Evolutionary conservation across 2,797 vertebrate species (phyloP).

Genomic region (Huso huso): DNA sequence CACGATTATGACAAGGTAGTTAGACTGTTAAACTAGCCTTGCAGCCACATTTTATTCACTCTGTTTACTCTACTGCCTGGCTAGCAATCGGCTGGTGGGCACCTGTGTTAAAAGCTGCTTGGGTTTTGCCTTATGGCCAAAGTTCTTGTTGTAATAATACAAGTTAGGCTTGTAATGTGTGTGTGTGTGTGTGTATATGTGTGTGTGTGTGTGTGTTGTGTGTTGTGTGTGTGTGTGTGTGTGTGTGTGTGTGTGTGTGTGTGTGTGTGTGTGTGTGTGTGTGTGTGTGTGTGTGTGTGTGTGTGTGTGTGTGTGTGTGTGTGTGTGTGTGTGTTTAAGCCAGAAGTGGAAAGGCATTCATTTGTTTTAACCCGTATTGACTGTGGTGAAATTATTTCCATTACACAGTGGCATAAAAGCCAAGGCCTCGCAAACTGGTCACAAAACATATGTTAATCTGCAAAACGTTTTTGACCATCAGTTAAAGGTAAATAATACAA

Average conservation of each 20-base stretch:
- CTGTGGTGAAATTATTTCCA: neutral
- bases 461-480: too few relatives aligned
- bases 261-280: conserved; percentile 9
- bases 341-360: neutral
- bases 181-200: too few relatives aligned
- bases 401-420: too few relatives aligned
- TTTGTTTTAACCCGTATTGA: neutral
- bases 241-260: neutral
- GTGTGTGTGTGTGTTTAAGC: neutral
- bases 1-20: conserved; percentile 46
- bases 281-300: conserved; percentile 5
- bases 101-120: too few relatives aligned
- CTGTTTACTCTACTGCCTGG: conserved; percentile 22
- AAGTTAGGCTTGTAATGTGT: too few relatives aligned
- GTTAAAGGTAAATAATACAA: too few relatives aligned
- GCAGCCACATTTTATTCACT: conserved; percentile 37
- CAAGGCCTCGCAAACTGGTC: too few relatives aligned
- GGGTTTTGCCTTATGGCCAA: too few relatives aligned
- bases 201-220: too few relatives aligned
- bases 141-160: too few relatives aligned
- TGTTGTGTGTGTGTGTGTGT: conserved; percentile 9
- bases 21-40: conserved; percentile 30
- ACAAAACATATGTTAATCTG: too few relatives aligned
- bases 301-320: neutral
- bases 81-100: too few relatives aligned